Evolutionary conservation across 2,797 vertebrate genomes (phyloP), one percentile per base, ranked within the genome.

Genomic region (Odontamblyopus rebecca): DNA sequence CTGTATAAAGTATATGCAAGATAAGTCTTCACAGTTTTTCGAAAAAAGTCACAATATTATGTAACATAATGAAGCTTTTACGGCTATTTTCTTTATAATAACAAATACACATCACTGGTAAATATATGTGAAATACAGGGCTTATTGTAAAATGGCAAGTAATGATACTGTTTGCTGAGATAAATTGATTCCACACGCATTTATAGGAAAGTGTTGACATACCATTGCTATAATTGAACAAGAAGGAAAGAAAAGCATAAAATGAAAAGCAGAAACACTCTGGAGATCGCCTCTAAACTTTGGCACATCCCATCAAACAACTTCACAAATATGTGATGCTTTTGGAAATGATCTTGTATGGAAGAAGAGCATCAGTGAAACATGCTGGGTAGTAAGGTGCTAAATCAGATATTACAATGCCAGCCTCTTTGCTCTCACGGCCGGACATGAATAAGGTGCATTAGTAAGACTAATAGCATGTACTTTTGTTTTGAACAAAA

Each of bases 21-120:
- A 99, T 99, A 99, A 99, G 97, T 98, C 97, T 99, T 99, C 98
- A 99, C 97, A 99, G 98, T 99, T 99, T 99, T 98, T 97, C 96
- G 92, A 98, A 99, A 95, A 99, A 98, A 98, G 97, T 99, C 97
- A 99, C 98, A 99, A 99, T 98, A 99, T 97, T 98, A 96, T 97
- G 97, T 97, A 98, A 97, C 97, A 98, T 99, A 99, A 98, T 99
- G 98, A 99, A 99, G 98, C 97, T 96, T 96, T 97, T 98, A 98
- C 96, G 96, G 97, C 97, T 98, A 98, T 96, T 97, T 98, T 96
- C 97, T 98, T 98, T 98, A 98, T 97, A 98, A 98, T 98, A 98
- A 98, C 97, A 98, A 98, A 99, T 98, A 99, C 97, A 98, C 97
- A 97, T 98, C 97, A 99, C 98, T 98, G 97, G 97, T 99, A 99